Conservation (phyloP, 2,113 vertebrate species). For the Silurus glanis region DNA sequence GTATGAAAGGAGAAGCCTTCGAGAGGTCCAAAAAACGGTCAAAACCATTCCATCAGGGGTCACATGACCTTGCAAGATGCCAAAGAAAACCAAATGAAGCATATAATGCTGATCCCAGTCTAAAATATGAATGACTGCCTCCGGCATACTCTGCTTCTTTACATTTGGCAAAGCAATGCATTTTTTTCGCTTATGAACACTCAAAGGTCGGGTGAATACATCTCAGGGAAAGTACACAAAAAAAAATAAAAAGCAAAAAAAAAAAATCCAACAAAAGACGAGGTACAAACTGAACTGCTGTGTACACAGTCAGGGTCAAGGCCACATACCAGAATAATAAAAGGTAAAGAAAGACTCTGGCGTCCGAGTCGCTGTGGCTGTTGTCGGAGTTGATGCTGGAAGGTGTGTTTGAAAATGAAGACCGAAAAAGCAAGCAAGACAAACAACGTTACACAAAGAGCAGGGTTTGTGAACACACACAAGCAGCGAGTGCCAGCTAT, state of each 20-base stretch:
- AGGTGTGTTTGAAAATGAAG: conserved; percentile 21
- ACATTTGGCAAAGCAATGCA: not conserved
- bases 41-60: conserved; percentile 1
- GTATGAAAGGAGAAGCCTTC: not conserved
- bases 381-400: conserved; percentile 8
- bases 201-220: conserved; percentile 8
- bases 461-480: not conserved
- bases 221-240: not conserved
- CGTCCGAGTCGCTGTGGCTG: not conserved
- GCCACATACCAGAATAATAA: conserved; percentile 14
- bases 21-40: not conserved
- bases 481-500: not conserved
- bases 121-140: not conserved
- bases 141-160: not conserved
- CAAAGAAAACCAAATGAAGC: conserved; percentile 2
- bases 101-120: not conserved
- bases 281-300: not conserved
- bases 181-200: not conserved
- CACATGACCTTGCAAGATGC: conserved; percentile 5
- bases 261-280: not conserved
- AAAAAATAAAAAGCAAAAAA: not conserved
- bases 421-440: not conserved
- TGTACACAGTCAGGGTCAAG: not conserved
- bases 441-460: conserved; percentile 30
- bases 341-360: not conserved